Conservation (phyloP, 2,888 invertebrate species). For the Apamea monoglypha region DNA sequence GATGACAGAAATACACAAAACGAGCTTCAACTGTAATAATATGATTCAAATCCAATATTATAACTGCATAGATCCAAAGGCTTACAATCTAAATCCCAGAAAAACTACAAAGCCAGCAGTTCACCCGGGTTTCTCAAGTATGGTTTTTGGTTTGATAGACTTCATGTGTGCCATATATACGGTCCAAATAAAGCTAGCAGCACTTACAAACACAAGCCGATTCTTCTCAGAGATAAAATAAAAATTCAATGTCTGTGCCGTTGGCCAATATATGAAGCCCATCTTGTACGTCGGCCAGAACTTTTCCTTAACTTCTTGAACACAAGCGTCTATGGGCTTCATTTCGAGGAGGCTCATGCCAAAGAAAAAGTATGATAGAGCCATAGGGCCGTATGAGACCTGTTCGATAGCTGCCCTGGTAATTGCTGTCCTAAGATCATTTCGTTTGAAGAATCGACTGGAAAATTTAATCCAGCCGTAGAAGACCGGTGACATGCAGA, state of each 20-base stretch:
- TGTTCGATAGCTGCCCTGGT: conserved; percentile 91
- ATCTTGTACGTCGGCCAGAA: conserved; percentile 93
- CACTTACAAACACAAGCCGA: conserved; percentile 93
- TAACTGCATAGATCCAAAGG: neutral
- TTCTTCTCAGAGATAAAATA: conserved; percentile 93
- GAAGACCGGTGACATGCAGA: conserved; percentile 94
- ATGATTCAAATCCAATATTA: conserved; percentile 1
- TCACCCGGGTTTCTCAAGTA: conserved; percentile 16
- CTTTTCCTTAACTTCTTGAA: conserved; percentile 92
- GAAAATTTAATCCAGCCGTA: conserved; percentile 93
- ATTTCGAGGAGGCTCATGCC: conserved; percentile 93
- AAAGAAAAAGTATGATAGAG: conserved; percentile 94
- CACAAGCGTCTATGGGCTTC: conserved; percentile 90
- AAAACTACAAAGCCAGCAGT: conserved; percentile 1
- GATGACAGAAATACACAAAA: neutral
- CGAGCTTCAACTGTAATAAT: neutral
- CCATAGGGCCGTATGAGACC: conserved; percentile 93
- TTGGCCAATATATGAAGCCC: conserved; percentile 93
- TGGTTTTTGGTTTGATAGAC: conserved; percentile 73
- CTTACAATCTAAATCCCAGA: neutral
- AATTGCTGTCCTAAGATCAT: conserved; percentile 75
- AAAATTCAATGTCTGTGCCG: conserved; percentile 93
- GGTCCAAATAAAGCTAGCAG: conserved; percentile 94
- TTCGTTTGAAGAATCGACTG: conserved; percentile 77
- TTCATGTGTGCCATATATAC: conserved; percentile 95